These are phyloP conservation scores for Euborellia annulipes DNA, from an alignment of 1,140 invertebrate species.

Conservation along the genomic window DNA sequence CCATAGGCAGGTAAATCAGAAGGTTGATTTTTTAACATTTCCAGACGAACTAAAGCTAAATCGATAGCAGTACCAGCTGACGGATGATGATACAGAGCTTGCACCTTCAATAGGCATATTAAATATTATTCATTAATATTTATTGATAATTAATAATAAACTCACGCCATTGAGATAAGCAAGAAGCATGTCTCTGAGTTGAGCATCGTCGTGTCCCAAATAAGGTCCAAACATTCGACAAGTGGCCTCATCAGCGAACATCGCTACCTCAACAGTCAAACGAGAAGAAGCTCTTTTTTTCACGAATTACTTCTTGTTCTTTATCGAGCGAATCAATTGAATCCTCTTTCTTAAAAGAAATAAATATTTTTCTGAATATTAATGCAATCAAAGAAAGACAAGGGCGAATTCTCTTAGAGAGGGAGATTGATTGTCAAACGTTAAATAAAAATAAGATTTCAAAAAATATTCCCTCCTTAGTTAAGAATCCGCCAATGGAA, in stretches of 20 bases:
- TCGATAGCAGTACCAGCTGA: slow-evolving; percentile 56
- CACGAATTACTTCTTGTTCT: no score
- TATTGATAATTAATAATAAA: slow-evolving; percentile 4
- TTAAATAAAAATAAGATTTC: no score
- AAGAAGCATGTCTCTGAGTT: slow-evolving; percentile 49
- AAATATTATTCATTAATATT: not conserved
- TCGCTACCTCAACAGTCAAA: slow-evolving; percentile 40
- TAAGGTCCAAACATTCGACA: slow-evolving; percentile 52
- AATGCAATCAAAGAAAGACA: no score
- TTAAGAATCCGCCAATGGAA: no score
- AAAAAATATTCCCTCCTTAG: no score
- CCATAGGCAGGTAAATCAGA: slow-evolving; percentile 35
- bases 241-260: slow-evolving; percentile 57
- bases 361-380: no score
- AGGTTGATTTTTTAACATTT: slow-evolving; percentile 60
- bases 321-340: no score
- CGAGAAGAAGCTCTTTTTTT: no score
- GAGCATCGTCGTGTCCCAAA: slow-evolving; percentile 42
- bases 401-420: no score
- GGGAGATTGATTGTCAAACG: no score
- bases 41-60: slow-evolving; percentile 55
- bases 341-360: no score
- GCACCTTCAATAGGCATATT: slow-evolving; percentile 46
- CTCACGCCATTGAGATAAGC: slow-evolving; percentile 57
- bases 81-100: slow-evolving; percentile 64